Evolutionary conservation across 2,113 vertebrate species (phyloP).

Genomic region (Maccullochella peelii): DNA sequence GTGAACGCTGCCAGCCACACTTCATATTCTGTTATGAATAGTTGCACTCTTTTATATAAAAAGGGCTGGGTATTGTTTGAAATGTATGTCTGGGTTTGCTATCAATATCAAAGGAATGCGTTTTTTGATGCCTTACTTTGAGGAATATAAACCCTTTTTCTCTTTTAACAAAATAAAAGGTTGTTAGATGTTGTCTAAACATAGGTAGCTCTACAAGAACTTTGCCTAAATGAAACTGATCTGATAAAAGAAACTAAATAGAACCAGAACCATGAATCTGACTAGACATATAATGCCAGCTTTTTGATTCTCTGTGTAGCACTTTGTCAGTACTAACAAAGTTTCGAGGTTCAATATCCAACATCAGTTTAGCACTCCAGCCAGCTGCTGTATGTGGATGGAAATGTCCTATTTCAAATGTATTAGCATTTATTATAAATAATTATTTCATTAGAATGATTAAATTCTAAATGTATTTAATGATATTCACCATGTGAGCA

Average conservation of each 20-base stretch:
- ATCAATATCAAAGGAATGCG: not conserved
- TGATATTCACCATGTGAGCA: not conserved
- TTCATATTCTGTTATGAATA: constrained; percentile 23
- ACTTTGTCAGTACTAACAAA: not conserved
- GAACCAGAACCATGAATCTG: not conserved
- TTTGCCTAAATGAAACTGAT: not conserved
- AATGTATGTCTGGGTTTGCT: not conserved
- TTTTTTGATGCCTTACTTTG: not conserved
- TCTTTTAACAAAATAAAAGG: not conserved
- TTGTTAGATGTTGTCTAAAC: not conserved
- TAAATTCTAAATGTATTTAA: too few relatives aligned
- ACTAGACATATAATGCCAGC: not conserved
- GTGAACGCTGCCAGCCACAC: constrained; percentile 19
- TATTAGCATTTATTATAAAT: too few relatives aligned
- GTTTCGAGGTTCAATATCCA: not conserved
- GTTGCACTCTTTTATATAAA: not conserved
- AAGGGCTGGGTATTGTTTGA: not conserved
- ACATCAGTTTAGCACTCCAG: not conserved
- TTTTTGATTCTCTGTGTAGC: not conserved
- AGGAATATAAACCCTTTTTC: not conserved
- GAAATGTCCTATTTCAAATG: too few relatives aligned
- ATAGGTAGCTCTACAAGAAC: not conserved
- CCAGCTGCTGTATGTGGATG: too few relatives aligned
- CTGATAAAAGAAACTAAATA: too few relatives aligned
- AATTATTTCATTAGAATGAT: too few relatives aligned